phyloP scores from a whole-genome alignment of 2,888 invertebrate genomes.

The Hirtodrosophila trivittata region DNA sequence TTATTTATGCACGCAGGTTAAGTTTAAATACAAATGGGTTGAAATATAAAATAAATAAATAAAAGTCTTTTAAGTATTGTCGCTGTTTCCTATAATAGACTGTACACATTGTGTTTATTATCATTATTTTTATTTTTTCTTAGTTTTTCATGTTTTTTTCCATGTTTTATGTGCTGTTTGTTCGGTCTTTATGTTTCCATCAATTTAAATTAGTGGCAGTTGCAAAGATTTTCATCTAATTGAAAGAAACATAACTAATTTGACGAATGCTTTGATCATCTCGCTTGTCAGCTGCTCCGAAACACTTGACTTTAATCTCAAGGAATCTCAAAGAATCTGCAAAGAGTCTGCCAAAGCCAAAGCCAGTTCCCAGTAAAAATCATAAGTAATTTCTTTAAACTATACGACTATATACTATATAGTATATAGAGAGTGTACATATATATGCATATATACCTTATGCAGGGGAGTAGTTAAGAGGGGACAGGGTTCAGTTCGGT shows the following conservation, averaged over 20 bases:
- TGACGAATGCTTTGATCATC: constrained; percentile 52
- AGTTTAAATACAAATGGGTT: background rate
- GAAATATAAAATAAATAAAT: too few species aligned
- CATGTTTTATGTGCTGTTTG: constrained; percentile 34
- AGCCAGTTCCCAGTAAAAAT: too few species aligned
- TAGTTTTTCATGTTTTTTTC: too few species aligned
- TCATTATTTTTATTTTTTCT: background rate
- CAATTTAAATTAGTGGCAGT: constrained; percentile 47
- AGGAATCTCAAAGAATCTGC: background rate
- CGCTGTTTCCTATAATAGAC: background rate
- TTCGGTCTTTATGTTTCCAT: constrained; percentile 37
- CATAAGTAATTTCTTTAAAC: too few species aligned
- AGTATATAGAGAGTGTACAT: background rate
- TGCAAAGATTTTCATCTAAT: constrained; percentile 37
- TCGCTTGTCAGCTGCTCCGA: constrained; percentile 8
- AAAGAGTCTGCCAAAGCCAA: too few species aligned
- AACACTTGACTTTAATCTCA: constrained; percentile 24
- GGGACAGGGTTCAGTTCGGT: background rate
- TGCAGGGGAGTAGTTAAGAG: background rate
- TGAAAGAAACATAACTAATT: constrained; percentile 47
- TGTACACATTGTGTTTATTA: background rate
- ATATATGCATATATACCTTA: constrained; percentile 5
- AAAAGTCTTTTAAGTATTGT: background rate
- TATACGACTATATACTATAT: background rate
- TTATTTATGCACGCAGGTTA: background rate